Evolutionary conservation across 2,797 vertebrate species (phyloP), one percentile per base, ranked within the genome.

Genomic region (Cottoperca gobio): DNA sequence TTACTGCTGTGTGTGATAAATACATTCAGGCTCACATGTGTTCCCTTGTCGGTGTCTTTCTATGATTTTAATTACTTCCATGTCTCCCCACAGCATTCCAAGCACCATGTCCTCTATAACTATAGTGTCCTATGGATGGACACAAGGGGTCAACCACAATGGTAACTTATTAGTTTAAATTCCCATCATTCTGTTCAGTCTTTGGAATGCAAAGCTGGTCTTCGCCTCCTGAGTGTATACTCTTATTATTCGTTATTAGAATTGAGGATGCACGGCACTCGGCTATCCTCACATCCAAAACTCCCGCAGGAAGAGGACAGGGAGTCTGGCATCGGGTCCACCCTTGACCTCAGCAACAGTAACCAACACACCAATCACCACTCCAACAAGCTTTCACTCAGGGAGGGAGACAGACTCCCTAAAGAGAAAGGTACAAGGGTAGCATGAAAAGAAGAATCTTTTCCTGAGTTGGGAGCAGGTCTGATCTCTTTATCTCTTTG

Each of bases 281-380:
- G 87, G 2, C 17, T 92, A 58, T 92, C 90, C 61, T 86, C 92
- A 39, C 91, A 94, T 60, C 76, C 90, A 0, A 90, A 84, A 61
- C 66, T 92, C 52, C 26, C 58, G 9, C 69, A 89, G 0, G 89
- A 95, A 84, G 96, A 96, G 67, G 95, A 94, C 69, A 81, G 91
- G 67, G 95, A 94, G 81, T 89, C 95, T 2, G 95, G 92, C 16
- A 86, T 95, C 0, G 83, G 94, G 70, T 95, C 96, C 39, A 94
- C 94, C 1, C 86, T 93, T 67, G 93, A 92, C 81, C 92, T 95
- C 73, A 69, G 76, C 1, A 91, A 95, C 80, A 90, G 88, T 14
- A 90, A 89, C 70, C 84, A 80, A 76, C 90, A 94, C 0, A 76
- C 48, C 0, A 85, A 92, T 71, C 86, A 82, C 16, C 54, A 12